Base-by-base conservation (phyloP, 2,888 invertebrate species). In the Alviniconcha strummeri region DNA sequence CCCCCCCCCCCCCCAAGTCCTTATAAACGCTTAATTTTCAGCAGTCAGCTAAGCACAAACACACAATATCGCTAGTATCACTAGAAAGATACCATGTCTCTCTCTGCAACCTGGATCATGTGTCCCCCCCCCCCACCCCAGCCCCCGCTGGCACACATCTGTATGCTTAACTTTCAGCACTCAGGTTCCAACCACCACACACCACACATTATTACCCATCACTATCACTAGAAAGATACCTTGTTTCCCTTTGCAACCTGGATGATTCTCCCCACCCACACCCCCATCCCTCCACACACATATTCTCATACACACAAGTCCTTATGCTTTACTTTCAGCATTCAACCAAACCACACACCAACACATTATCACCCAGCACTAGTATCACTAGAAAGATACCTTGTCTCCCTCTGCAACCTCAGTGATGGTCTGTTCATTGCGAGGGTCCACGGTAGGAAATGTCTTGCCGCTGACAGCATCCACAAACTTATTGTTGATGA, bases 401-500 rank as follows among this genome's bases (percentile, higher is more conserved):
- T 91, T 92, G 85, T 93, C 93, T 13, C 89, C 93, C 82, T 93
- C 93, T 11, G 92, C 91, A 6, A 93, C 91, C 19, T 93, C 89
- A 84, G 89, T 89, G 71, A 93, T 91, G 57, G 89, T 90, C 74
- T 92, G 89, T 52, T 91, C 93, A 90, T 96, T 97, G 54, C 96
- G 95, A 81, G 98, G 98, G 94, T 98, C 98, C 89, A 97, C 93
- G 3, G 97, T 97, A 52, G 96, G 94, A 94, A 98, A 99, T 5
- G 96, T 97, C 94, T 97, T 98, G 82, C 97, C 97, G 92, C 96
- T 97, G 56, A 95, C 95, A 0, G 98, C 95, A 92, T 98, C 96
- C 90, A 96, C 96, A 97, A 97, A 99, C 94, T 99, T 98, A 94
- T 99, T 99, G 95, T 99, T 97, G 91, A 99, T 98, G 76, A 86